Conservation (phyloP, 2,113 vertebrate species). For the Solea solea region DNA sequence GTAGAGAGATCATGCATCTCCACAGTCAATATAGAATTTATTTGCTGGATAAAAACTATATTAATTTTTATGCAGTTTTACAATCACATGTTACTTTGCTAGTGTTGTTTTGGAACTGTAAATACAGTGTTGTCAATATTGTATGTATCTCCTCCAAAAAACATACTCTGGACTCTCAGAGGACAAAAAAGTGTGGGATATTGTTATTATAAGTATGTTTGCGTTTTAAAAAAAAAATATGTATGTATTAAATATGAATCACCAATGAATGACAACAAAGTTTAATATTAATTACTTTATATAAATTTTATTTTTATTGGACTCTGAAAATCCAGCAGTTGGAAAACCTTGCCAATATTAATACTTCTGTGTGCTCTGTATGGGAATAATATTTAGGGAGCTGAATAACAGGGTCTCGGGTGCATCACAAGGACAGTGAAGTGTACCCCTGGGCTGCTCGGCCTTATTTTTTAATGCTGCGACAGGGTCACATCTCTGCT, state of each 20-base stretch:
- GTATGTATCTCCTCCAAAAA: no score
- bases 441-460: conserved; percentile 47
- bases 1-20: background rate
- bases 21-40: background rate
- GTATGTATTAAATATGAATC: no score
- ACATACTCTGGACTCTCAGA: no score
- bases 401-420: conserved; percentile 14
- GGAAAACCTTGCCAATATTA: background rate
- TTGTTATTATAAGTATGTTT: no score
- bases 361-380: background rate
- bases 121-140: no score
- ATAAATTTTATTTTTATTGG: no score
- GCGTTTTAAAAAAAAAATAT: no score
- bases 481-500: conserved; percentile 69
- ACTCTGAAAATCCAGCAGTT: background rate
- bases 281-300: no score
- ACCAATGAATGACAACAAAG: no score
- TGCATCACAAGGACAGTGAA: conserved; percentile 41
- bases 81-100: no score
- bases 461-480: conserved; percentile 56
- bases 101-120: no score
- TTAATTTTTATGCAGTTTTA: background rate
- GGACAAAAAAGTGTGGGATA: no score
- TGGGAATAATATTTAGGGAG: conserved; percentile 20
- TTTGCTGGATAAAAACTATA: background rate